A percentile compares a stretch with the other conserved stretches of the same genome.
These are phyloP conservation scores for Mirza zaza DNA, from an alignment of 2,113 vertebrate genomes.

Conservation along the genomic window DNA sequence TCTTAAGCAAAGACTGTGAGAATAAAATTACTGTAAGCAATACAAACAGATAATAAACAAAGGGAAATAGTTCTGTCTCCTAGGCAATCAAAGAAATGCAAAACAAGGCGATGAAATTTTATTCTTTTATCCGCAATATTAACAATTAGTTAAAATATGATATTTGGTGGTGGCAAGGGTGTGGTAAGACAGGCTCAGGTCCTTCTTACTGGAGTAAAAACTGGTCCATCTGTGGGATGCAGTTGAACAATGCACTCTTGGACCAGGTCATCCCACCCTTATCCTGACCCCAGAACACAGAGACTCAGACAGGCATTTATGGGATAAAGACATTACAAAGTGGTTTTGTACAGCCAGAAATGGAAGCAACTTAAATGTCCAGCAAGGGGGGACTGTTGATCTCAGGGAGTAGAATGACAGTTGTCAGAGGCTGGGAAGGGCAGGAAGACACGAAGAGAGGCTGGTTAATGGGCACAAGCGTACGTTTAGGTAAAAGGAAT, in stretches of 20 bases:
- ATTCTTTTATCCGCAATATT: neutral
- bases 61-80: neutral
- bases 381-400: neutral
- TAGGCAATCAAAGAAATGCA: neutral
- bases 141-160: neutral
- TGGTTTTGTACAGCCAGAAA: neutral
- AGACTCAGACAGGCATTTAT: neutral
- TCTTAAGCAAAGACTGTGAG: neutral
- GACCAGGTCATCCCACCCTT: neutral
- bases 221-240: neutral
- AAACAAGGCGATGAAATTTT: neutral
- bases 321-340: neutral
- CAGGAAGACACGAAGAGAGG: neutral
- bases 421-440: neutral
- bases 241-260: neutral
- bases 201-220: neutral
- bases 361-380: neutral
- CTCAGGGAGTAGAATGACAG: neutral
- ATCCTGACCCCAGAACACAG: neutral
- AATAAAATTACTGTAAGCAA: neutral
- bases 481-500: neutral
- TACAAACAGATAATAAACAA: neutral
- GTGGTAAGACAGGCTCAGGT: neutral
- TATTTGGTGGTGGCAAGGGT: neutral
- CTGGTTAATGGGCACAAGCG: neutral